phyloP scores from a whole-genome alignment of 37 sponge, comb jelly and placozoan species.

The Amphimedon queenslandica region DNA sequence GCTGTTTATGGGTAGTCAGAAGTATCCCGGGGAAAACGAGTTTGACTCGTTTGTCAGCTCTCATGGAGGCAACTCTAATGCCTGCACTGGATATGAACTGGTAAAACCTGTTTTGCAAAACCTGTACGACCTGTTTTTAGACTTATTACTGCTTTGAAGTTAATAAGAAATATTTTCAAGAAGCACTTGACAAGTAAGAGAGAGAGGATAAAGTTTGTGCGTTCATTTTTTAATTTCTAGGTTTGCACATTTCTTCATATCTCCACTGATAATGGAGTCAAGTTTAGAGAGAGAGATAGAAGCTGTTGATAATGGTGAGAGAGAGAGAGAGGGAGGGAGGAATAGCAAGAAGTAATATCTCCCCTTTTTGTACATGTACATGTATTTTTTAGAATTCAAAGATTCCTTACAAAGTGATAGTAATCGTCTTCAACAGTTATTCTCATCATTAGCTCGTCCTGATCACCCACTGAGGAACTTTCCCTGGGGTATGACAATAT shows the following conservation, averaged over 20 bases:
- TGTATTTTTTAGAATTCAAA: slow-evolving; percentile 47
- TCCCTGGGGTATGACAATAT: slow-evolving; percentile 49
- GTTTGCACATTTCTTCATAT: slow-evolving; percentile 72
- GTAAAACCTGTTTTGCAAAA: slow-evolving; percentile 9
- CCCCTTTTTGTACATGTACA: neutral
- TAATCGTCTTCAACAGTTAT: slow-evolving; percentile 39
- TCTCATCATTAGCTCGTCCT: slow-evolving; percentile 17
- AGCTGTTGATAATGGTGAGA: slow-evolving; percentile 11
- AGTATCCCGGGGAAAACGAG: slow-evolving; percentile 71
- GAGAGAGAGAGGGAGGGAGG: slow-evolving; percentile 14
- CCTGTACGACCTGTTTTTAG: slow-evolving; percentile 27
- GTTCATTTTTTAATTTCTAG: slow-evolving; percentile 18
- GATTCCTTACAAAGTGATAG: slow-evolving; percentile 33
- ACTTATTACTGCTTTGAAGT: slow-evolving; percentile 47
- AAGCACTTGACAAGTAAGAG: neutral
- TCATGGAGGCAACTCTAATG: slow-evolving; percentile 68
- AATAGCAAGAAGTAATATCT: too few species aligned
- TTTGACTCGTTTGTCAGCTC: slow-evolving; percentile 49
- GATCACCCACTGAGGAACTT: slow-evolving; percentile 59
- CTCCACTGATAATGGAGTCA: slow-evolving; percentile 39
- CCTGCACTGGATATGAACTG: slow-evolving; percentile 65
- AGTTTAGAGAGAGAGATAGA: slow-evolving; percentile 26
- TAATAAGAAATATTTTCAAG: slow-evolving; percentile 10
- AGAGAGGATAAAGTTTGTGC: neutral
- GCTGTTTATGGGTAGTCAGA: slow-evolving; percentile 77